phyloP scores from a whole-genome alignment of 2,888 invertebrate genomes.

The Ceraclea dissimilis region DNA sequence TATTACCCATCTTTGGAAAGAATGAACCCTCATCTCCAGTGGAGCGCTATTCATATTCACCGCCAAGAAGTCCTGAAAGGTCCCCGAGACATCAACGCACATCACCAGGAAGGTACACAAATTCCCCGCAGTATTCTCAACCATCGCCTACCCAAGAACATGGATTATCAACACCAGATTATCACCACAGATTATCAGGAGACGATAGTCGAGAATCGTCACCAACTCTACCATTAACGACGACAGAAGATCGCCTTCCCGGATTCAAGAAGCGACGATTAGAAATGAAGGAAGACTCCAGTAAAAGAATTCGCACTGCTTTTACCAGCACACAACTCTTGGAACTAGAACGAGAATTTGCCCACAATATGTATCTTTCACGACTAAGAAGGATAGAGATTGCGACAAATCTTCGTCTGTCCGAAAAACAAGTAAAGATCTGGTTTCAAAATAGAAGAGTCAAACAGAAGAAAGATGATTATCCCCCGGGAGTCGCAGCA shows the following conservation, averaged over 20 bases:
- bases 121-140: conserved; percentile 32
- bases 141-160: conserved; percentile 26
- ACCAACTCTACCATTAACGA: conserved; percentile 47
- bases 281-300: conserved; percentile 56
- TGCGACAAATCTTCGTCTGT: conserved; percentile 77
- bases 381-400: conserved; percentile 86
- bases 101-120: conserved; percentile 41
- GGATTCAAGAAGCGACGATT: conserved; percentile 43
- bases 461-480: conserved; percentile 85
- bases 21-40: conserved; percentile 16
- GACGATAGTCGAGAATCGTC: conserved; percentile 46
- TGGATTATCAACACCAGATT: conserved; percentile 24
- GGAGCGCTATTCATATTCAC: conserved; percentile 1
- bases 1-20: conserved; percentile 25
- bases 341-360: conserved; percentile 83
- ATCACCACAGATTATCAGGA: conserved; percentile 26
- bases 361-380: conserved; percentile 84
- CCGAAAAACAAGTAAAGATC: conserved; percentile 92
- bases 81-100: conserved; percentile 27
- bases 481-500: conserved; percentile 36
- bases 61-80: conserved; percentile 13
- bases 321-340: conserved; percentile 86
- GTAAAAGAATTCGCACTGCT: conserved; percentile 86
- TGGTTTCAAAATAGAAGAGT: conserved; percentile 94
- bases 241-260: conserved; percentile 42